Evolutionary conservation across 2,888 invertebrate species (phyloP).

Genomic region (Rugalucina vietnamica): DNA sequence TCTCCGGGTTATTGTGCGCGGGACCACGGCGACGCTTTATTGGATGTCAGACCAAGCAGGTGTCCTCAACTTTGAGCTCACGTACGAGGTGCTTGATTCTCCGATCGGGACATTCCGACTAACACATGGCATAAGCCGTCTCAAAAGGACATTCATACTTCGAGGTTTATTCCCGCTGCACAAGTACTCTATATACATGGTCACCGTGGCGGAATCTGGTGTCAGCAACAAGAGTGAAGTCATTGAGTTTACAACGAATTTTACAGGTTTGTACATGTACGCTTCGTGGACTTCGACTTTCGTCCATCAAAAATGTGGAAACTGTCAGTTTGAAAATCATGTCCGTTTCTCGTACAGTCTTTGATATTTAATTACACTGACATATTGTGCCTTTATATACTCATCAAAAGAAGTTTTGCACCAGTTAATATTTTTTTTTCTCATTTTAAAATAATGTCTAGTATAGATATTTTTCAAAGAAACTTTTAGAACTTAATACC

Average conservation of each 20-base stretch:
- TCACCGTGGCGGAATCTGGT: slow-evolving; percentile 66
- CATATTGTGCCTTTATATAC: too few relatives aligned
- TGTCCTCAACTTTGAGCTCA: slow-evolving; percentile 43
- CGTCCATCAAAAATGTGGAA: background rate
- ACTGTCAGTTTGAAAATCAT: too few relatives aligned
- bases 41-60: slow-evolving; percentile 36
- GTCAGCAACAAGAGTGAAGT: slow-evolving; percentile 68
- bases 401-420: too few relatives aligned
- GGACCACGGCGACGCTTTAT: slow-evolving; percentile 36
- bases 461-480: too few relatives aligned
- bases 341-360: too few relatives aligned
- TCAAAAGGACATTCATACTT: slow-evolving; percentile 40
- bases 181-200: slow-evolving; percentile 70
- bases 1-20: slow-evolving; percentile 40
- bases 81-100: slow-evolving; percentile 44
- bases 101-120: slow-evolving; percentile 41
- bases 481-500: too few relatives aligned
- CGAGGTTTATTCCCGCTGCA: slow-evolving; percentile 52
- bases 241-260: slow-evolving; percentile 66
- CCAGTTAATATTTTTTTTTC: too few relatives aligned
- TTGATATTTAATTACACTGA: too few relatives aligned
- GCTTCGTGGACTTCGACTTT: background rate
- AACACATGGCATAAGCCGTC: slow-evolving; percentile 48
- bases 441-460: too few relatives aligned
- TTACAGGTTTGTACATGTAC: slow-evolving; percentile 61